Percentiles rank a stretch among this genome's conserved stretches.
These are phyloP conservation scores for Corythoichthys haematopterus DNA, from an alignment of 2,113 vertebrate species.

Conservation along the genomic window DNA sequence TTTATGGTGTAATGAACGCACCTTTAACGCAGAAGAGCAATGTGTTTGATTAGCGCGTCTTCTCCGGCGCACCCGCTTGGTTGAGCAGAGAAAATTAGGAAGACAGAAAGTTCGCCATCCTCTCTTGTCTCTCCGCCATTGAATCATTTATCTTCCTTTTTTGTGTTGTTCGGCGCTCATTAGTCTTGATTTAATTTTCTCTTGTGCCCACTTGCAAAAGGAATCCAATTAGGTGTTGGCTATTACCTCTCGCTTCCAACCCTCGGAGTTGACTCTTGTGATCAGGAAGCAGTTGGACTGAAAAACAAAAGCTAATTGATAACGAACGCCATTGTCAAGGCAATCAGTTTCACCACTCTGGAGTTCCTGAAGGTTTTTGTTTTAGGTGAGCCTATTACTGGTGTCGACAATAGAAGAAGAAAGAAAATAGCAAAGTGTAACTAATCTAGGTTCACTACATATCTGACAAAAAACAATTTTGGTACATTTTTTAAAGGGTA, in stretches of 20 bases:
- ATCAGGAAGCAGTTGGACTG: slow-evolving; percentile 27
- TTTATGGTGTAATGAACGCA: slow-evolving; percentile 4
- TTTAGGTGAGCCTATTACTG: background rate
- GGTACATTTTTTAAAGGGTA: no score
- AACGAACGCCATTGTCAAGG: slow-evolving; percentile 6
- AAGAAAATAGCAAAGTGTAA: no score
- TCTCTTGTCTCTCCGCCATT: slow-evolving; percentile 46
- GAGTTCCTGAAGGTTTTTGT: background rate
- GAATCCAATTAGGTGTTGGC: slow-evolving; percentile 55
- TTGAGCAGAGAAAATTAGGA: slow-evolving; percentile 37
- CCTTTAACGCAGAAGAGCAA: background rate
- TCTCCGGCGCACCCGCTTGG: background rate
- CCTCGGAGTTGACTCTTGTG: slow-evolving; percentile 20
- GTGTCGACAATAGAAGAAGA: no score
- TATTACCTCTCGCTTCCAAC: slow-evolving; percentile 17
- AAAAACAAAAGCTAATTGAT: slow-evolving; percentile 41
- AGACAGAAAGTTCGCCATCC: slow-evolving; percentile 45
- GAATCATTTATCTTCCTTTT: slow-evolving; percentile 62
- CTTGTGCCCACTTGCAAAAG: slow-evolving; percentile 43
- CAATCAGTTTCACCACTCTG: background rate
- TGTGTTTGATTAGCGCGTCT: slow-evolving; percentile 7
- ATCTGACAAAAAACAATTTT: no score
- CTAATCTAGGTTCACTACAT: no score
- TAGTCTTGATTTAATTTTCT: slow-evolving; percentile 65
- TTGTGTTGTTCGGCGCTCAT: slow-evolving; percentile 60